phyloP scores from a whole-genome alignment of 2,113 vertebrate genomes.

The Myotis davidii region DNA sequence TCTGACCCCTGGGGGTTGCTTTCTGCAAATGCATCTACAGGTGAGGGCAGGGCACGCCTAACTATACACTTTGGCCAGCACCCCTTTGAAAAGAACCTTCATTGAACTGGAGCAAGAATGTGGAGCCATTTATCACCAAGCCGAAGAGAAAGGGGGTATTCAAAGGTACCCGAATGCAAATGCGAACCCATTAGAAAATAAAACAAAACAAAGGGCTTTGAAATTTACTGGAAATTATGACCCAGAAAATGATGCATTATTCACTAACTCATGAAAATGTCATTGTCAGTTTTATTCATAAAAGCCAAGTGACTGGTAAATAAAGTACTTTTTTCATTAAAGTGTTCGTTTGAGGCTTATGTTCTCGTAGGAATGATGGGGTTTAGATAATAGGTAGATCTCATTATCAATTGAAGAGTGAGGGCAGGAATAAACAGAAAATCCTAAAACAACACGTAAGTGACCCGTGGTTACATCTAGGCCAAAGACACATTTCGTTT shows the following conservation, averaged over 20 bases:
- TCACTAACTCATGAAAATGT: constrained; percentile 9
- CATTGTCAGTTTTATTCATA: neutral
- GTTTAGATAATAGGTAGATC: neutral
- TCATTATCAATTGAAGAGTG: neutral
- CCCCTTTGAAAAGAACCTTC: neutral
- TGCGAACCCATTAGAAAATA: constrained; percentile 23
- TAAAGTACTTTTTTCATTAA: neutral
- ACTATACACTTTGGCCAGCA: neutral
- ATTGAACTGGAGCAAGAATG: neutral
- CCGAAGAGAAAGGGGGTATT: neutral
- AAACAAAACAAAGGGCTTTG: neutral
- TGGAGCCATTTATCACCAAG: neutral
- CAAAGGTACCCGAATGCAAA: neutral
- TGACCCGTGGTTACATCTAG: neutral
- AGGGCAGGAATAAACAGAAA: neutral
- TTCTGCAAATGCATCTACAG: constrained; percentile 24
- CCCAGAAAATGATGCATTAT: constrained; percentile 36
- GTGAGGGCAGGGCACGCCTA: accelerated
- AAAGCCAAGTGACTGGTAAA: neutral
- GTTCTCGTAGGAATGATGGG: neutral
- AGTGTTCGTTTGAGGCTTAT: neutral
- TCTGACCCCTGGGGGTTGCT: constrained; percentile 57
- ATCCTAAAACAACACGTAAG: neutral
- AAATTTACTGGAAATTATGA: constrained; percentile 27
- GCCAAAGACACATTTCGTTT: neutral